A percentile compares a stretch with the other conserved stretches of the same genome.
Evolutionary conservation across 2,113 vertebrate genomes (phyloP).

Genomic region (Mobula birostris): DNA sequence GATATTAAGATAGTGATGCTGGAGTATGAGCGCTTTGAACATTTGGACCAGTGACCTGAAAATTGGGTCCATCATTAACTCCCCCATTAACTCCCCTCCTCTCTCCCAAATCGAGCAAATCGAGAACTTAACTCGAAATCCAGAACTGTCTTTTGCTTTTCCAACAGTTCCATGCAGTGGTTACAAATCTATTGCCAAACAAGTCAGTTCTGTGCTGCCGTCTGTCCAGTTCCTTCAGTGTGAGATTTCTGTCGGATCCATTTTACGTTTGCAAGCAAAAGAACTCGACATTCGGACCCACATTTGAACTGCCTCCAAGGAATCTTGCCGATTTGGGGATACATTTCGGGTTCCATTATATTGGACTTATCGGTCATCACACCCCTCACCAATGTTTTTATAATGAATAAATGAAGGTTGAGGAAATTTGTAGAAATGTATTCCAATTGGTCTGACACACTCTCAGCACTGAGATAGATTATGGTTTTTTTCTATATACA

Average conservation of each 20-base stretch:
- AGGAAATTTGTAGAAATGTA: background rate
- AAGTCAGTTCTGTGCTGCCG: background rate
- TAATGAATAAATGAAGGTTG: background rate
- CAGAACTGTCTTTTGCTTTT: background rate
- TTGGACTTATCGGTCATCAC: background rate
- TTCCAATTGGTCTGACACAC: background rate
- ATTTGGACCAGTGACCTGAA: background rate
- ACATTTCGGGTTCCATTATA: background rate
- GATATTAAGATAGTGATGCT: background rate
- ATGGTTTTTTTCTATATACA: too few relatives aligned
- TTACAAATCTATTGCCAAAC: background rate
- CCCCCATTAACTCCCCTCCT: too few relatives aligned
- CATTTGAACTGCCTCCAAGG: background rate
- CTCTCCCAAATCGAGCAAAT: background rate
- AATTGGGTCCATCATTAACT: background rate
- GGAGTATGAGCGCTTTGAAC: background rate
- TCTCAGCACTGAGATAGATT: too few relatives aligned
- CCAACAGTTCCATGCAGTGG: background rate
- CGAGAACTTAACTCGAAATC: background rate
- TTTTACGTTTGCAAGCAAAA: background rate
- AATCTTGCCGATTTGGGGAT: background rate
- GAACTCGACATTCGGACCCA: background rate
- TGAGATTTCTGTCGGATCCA: background rate
- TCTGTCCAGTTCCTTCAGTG: background rate
- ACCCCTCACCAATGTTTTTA: background rate